phyloP scores from a whole-genome alignment of 2,888 invertebrate species.

The Tanypteryx hageni region DNA sequence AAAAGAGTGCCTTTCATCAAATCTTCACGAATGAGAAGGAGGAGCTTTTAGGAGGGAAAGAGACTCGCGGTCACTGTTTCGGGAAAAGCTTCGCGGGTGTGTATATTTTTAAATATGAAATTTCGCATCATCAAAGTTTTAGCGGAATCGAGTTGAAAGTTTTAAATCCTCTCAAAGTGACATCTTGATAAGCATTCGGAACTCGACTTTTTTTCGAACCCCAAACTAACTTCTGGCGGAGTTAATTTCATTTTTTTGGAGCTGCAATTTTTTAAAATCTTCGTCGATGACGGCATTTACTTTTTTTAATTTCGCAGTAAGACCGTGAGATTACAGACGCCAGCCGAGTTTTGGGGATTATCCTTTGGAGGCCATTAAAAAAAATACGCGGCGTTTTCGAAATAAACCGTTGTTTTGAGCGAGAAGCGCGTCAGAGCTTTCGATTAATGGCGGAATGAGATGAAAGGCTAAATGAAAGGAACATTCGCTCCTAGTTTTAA shows the following conservation, averaged over 20 bases:
- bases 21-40: neutral
- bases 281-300: neutral
- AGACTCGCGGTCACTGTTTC: neutral
- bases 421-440: neutral
- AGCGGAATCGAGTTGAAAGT: neutral
- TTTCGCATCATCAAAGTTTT: conserved; percentile 23
- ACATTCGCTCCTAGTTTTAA: neutral
- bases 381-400: neutral
- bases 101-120: neutral
- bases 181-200: conserved; percentile 24
- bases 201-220: neutral
- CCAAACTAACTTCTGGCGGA: neutral
- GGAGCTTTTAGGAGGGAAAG: neutral
- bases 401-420: neutral
- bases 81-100: neutral
- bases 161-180: conserved; percentile 28
- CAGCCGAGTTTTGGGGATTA: neutral
- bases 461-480: neutral
- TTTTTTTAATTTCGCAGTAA: neutral
- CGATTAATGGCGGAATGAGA: neutral
- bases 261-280: too few species aligned
- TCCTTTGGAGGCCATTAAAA: conserved; percentile 22
- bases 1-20: neutral
- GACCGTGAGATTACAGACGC: neutral
- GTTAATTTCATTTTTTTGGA: neutral